A percentile compares a stretch with the other conserved stretches of the same genome.
Conservation (phyloP, 2,888 invertebrate species). For the Adineta ricciae region DNA sequence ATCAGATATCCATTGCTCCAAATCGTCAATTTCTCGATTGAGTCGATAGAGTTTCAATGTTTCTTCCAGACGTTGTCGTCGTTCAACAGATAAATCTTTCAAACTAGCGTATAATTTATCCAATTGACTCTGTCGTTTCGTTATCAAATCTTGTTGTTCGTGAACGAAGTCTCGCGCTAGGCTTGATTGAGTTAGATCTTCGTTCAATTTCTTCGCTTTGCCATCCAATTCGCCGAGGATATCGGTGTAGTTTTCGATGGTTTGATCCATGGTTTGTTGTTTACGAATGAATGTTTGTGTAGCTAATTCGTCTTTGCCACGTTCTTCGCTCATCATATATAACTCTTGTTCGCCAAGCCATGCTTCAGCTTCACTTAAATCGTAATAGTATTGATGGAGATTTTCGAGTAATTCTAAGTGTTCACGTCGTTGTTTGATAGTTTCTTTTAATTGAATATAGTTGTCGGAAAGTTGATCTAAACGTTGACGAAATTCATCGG, state of each 20-base stretch:
- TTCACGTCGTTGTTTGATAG: conserved; percentile 76
- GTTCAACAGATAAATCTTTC: conserved; percentile 87
- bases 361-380: conserved; percentile 94
- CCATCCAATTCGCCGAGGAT: background rate
- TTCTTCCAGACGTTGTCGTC: conserved; percentile 88
- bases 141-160: conserved; percentile 17
- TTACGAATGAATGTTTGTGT: conserved; percentile 21
- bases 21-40: conserved; percentile 90
- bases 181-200: background rate
- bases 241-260: background rate
- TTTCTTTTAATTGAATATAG: conserved; percentile 90
- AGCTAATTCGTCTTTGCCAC: background rate
- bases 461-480: conserved; percentile 78
- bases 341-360: conserved; percentile 99
- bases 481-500: conserved; percentile 72
- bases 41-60: conserved; percentile 79
- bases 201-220: background rate
- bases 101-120: conserved; percentile 96
- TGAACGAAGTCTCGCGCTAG: background rate
- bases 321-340: conserved; percentile 97
- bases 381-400: conserved; percentile 92
- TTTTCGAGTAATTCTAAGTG: conserved; percentile 76
- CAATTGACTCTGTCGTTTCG: conserved; percentile 56
- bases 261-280: conserved; percentile 10
- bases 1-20: conserved; percentile 98